phyloP scores from a whole-genome alignment of 2,113 vertebrate genomes.

The Pristiophorus japonicus region DNA sequence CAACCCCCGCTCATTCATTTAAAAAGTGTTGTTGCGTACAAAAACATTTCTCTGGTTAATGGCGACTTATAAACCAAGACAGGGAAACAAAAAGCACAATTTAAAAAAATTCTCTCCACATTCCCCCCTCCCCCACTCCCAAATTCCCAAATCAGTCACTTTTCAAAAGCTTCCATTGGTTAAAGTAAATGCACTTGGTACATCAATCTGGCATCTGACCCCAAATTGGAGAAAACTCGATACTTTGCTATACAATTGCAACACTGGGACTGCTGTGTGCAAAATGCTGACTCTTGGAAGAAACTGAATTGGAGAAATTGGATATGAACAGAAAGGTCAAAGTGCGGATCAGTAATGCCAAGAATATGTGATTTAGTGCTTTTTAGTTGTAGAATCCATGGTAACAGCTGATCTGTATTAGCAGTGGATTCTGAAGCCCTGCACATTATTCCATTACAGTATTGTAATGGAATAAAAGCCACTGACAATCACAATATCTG shows the following conservation, averaged over 20 bases:
- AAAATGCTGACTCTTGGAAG: background rate
- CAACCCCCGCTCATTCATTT: background rate
- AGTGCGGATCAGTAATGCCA: conserved; percentile 54
- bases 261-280: background rate
- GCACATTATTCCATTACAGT: conserved; percentile 35
- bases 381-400: conserved; percentile 52
- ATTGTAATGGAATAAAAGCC: background rate
- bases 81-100: background rate
- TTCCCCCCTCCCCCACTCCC: too few species aligned
- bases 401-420: conserved; percentile 54
- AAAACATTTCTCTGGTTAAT: background rate
- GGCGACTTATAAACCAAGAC: background rate
- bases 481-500: background rate
- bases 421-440: conserved; percentile 47
- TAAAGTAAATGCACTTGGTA: background rate
- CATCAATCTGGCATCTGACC: background rate
- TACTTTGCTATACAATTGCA: background rate
- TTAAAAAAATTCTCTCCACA: background rate
- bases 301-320: background rate
- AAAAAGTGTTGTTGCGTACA: background rate
- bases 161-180: background rate
- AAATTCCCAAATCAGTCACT: background rate
- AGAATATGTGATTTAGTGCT: conserved; percentile 52
- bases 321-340: conserved; percentile 50
- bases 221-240: background rate